A percentile compares a stretch with the other conserved stretches of the same genome.
Conservation (phyloP, 2,113 vertebrate genomes). For the Tinamus guttatus region DNA sequence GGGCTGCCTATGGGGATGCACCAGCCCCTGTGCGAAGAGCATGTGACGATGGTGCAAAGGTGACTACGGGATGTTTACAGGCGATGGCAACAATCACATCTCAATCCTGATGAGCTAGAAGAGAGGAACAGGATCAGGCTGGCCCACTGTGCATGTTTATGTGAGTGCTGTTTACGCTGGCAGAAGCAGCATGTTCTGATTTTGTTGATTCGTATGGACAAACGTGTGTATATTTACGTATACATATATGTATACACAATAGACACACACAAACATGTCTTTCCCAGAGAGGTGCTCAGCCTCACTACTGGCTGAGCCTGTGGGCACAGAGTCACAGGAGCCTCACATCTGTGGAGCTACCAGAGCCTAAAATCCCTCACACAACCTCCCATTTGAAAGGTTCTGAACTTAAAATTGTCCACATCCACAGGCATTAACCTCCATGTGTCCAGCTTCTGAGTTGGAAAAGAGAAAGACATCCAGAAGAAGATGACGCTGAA, state of each 20-base stretch:
- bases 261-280: neutral
- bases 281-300: neutral
- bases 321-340: neutral
- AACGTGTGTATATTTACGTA: fast-evolving
- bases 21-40: neutral
- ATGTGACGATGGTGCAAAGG: neutral
- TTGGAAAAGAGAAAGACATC: neutral
- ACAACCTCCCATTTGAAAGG: neutral
- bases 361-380: neutral
- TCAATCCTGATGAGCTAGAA: no score
- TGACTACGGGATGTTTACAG: neutral
- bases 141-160: no score
- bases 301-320: neutral
- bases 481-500: neutral
- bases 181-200: no score
- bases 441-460: neutral
- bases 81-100: neutral
- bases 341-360: neutral
- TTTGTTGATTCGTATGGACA: no score
- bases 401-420: neutral
- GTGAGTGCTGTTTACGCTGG: no score
- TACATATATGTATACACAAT: neutral
- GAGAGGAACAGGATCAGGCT: no score
- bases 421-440: neutral
- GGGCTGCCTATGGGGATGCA: neutral